Conservation (phyloP, 2,888 invertebrate species). For the Hoplodrina ambigua region DNA sequence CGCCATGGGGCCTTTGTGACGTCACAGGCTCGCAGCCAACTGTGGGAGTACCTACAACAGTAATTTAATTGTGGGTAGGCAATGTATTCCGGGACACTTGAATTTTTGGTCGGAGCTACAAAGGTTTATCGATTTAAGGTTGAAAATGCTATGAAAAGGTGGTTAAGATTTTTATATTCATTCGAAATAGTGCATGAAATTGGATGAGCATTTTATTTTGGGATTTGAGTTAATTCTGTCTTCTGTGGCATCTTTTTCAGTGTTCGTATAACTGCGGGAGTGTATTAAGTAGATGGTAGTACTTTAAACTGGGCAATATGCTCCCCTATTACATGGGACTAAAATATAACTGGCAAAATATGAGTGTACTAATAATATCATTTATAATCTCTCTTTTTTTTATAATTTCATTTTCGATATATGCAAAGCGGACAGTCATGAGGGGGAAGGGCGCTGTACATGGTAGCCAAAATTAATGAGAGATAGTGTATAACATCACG, state of each 20-base stretch:
- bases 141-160: not conserved
- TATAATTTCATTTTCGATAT: too few species aligned
- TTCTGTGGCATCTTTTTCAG: not conserved
- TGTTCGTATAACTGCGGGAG: not conserved
- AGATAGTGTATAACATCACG: too few species aligned
- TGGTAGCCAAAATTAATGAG: too few species aligned
- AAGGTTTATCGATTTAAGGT: constrained; percentile 35
- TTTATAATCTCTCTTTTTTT: too few species aligned
- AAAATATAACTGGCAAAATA: too few species aligned
- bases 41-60: constrained; percentile 44
- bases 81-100: constrained; percentile 34
- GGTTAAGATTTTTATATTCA: not conserved
- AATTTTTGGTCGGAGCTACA: constrained; percentile 22
- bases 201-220: constrained; percentile 24
- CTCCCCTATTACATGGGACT: too few species aligned
- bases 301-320: not conserved
- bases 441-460: too few species aligned
- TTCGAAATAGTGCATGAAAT: constrained; percentile 29
- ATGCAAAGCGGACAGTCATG: too few species aligned
- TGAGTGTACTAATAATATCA: too few species aligned
- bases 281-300: not conserved
- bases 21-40: constrained; percentile 62
- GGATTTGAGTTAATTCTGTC: constrained; percentile 8
- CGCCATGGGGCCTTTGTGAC: constrained; percentile 67
- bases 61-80: constrained; percentile 54